These are phyloP conservation scores for Agapornis canus DNA, from an alignment of 2,797 vertebrate genomes.

Conservation along the genomic window DNA sequence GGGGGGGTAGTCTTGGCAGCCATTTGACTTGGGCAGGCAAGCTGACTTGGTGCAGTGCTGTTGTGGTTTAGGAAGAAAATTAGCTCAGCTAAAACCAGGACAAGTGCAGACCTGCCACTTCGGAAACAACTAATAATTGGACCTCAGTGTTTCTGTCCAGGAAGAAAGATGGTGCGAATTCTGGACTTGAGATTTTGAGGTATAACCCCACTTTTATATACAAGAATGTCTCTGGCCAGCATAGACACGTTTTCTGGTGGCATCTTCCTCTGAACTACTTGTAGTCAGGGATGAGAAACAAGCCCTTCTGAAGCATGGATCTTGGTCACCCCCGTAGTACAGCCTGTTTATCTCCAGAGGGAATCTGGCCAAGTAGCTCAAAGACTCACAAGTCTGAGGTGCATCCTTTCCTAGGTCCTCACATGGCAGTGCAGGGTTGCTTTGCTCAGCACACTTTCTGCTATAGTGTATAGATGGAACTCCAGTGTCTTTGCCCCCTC, in stretches of 20 bases:
- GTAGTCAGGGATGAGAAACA: not conserved
- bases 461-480: not conserved
- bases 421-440: not conserved
- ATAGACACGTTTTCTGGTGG: not conserved
- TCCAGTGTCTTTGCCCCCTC: not conserved
- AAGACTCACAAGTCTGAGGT: not conserved
- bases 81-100: not conserved
- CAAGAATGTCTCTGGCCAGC: not conserved
- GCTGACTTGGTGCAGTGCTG: not conserved
- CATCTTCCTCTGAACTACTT: not conserved
- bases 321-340: not conserved
- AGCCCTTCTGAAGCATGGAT: not conserved
- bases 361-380: not conserved
- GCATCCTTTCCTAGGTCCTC: not conserved
- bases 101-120: not conserved
- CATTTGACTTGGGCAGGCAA: rapidly evolving
- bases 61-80: not conserved
- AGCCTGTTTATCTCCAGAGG: not conserved
- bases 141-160: not conserved
- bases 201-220: rapidly evolving
- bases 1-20: not conserved
- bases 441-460: not conserved
- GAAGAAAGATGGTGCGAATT: not conserved
- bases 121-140: not conserved
- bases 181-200: not conserved